Conservation (phyloP, 2,888 invertebrate genomes). For the Hedychridium roseum region DNA sequence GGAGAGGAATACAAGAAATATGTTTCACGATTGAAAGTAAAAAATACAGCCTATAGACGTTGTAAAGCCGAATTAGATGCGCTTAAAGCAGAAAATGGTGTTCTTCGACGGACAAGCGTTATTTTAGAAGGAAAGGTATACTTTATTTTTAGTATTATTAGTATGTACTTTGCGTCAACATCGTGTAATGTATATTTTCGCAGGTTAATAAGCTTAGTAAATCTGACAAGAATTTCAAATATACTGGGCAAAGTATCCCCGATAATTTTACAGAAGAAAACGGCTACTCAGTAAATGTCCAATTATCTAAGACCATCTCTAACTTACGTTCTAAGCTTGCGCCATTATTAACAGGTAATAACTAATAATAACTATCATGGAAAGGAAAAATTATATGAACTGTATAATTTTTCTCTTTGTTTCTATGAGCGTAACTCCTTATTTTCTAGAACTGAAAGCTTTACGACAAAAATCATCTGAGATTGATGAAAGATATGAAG, state of each 20-base stretch:
- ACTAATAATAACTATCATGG: too few relatives aligned
- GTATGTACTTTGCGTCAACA: neutral
- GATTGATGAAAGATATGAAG: constrained; percentile 72
- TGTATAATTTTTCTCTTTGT: constrained; percentile 2
- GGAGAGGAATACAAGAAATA: constrained; percentile 88
- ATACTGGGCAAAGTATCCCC: constrained; percentile 21
- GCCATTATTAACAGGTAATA: constrained; percentile 46
- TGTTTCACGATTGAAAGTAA: constrained; percentile 80
- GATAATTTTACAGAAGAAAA: constrained; percentile 43
- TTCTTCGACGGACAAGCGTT: constrained; percentile 78
- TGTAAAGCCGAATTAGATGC: constrained; percentile 79
- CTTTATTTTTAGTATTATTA: neutral
- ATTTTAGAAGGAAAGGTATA: constrained; percentile 72
- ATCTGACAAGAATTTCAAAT: constrained; percentile 12
- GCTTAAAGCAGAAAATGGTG: constrained; percentile 79
- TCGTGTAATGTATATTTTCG: neutral
- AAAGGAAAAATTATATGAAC: too few relatives aligned
- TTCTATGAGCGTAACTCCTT: neutral
- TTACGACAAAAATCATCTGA: constrained; percentile 73
- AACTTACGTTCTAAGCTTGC: constrained; percentile 38
- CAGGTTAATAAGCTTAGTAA: constrained; percentile 21
- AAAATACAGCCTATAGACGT: constrained; percentile 83
- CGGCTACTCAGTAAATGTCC: constrained; percentile 41
- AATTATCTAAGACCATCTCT: constrained; percentile 39
- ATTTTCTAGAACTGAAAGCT: constrained; percentile 66